phyloP scores from a whole-genome alignment of 2,797 vertebrate genomes.

The Neosilurus mollespiculum region DNA sequence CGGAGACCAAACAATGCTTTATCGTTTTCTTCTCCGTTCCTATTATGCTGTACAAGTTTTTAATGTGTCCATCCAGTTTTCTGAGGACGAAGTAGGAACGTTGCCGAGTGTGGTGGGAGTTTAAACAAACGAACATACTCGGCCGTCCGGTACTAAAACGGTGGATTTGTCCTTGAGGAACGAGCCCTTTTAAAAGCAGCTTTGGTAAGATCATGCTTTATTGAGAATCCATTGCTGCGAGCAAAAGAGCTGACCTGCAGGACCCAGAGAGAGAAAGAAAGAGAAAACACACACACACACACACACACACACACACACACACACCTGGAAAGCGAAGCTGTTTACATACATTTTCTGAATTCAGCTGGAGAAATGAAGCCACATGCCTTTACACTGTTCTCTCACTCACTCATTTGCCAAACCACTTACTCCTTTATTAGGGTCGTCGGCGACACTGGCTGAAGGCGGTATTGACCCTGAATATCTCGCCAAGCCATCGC shows the following conservation, averaged over 20 bases:
- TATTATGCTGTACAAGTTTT: too few species aligned
- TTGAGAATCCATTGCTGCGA: slow-evolving; percentile 35
- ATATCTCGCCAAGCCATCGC: too few species aligned
- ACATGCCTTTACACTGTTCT: neutral
- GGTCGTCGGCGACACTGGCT: too few species aligned
- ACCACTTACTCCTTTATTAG: too few species aligned
- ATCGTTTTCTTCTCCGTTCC: too few species aligned
- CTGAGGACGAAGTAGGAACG: too few species aligned
- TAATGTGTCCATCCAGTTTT: too few species aligned
- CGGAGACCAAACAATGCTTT: too few species aligned
- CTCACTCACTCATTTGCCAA: too few species aligned
- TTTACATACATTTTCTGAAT: neutral
- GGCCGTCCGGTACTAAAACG: slow-evolving; percentile 23
- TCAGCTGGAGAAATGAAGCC: neutral
- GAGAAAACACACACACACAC: slow-evolving; percentile 15
- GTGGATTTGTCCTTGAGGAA: slow-evolving; percentile 45
- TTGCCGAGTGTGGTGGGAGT: too few species aligned
- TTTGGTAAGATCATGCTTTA: slow-evolving; percentile 49
- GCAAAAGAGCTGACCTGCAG: slow-evolving; percentile 8
- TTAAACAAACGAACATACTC: slow-evolving; percentile 12
- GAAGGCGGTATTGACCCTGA: too few species aligned
- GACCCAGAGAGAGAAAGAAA: neutral
- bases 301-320: neutral
- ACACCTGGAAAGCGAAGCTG: neutral
- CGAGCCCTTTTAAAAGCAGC: slow-evolving; percentile 15